Conservation (phyloP, 2,113 vertebrate species). For the Saccopteryx leptura region DNA sequence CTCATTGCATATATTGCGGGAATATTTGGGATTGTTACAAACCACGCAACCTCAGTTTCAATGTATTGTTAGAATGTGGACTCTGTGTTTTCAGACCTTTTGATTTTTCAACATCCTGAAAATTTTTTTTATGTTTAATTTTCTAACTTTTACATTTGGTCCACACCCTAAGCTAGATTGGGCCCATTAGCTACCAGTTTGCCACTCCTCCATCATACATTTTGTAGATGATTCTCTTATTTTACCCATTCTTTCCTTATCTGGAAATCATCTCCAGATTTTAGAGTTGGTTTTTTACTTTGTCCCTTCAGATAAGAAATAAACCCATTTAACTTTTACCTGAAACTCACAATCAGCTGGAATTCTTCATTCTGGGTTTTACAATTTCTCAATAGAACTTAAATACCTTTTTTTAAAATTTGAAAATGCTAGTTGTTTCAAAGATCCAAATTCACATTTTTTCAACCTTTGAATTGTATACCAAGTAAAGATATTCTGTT, state of each 20-base stretch:
- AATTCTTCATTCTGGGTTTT: conserved; percentile 11
- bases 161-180: background rate
- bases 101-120: background rate
- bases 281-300: conserved; percentile 25
- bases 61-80: background rate
- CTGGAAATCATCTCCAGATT: background rate
- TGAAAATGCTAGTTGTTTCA: background rate
- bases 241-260: background rate
- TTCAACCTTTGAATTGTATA: background rate
- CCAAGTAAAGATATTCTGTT: background rate
- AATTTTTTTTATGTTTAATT: background rate
- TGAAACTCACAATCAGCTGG: background rate
- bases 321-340: background rate
- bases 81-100: background rate
- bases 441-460: background rate
- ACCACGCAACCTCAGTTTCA: background rate
- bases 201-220: background rate
- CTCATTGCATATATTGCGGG: background rate
- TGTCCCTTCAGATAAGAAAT: background rate
- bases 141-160: background rate
- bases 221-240: background rate
- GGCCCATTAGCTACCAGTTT: background rate
- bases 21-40: background rate
- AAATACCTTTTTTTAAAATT: conserved; percentile 17
- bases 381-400: conserved; percentile 13